Evolutionary conservation across 2,888 invertebrate genomes (phyloP).

Genomic region (Seira musarum): DNA sequence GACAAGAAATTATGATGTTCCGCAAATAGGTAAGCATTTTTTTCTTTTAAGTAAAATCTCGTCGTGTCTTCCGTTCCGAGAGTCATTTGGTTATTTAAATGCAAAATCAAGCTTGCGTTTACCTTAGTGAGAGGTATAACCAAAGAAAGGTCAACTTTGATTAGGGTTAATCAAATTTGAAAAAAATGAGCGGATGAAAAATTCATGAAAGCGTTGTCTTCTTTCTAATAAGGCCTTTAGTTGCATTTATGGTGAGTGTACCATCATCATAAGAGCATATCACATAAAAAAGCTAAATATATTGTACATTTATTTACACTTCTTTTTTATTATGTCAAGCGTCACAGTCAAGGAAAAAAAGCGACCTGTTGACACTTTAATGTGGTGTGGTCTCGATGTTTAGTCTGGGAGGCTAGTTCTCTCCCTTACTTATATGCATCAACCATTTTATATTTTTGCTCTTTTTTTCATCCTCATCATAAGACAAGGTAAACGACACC

Average conservation of each 20-base stretch:
- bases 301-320: constrained; percentile 12
- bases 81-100: background rate
- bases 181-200: too few relatives aligned
- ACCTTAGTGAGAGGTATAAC: too few relatives aligned
- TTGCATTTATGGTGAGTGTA: too few relatives aligned
- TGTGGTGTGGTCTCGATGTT: background rate
- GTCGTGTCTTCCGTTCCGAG: too few relatives aligned
- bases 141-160: too few relatives aligned
- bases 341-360: background rate
- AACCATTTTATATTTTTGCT: background rate
- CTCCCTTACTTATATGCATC: background rate
- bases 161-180: too few relatives aligned
- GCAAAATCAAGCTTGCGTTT: too few relatives aligned
- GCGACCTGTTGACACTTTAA: constrained; percentile 14
- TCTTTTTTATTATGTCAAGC: constrained; percentile 14
- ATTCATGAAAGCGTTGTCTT: background rate
- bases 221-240: background rate
- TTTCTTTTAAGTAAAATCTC: too few relatives aligned
- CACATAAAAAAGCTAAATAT: constrained; percentile 8
- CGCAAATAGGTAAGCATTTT: constrained; percentile 67
- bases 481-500: constrained; percentile 16
- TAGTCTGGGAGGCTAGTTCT: background rate
- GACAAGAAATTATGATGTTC: constrained; percentile 68
- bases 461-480: background rate
- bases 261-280: too few relatives aligned